These are phyloP conservation scores for Dendrolimus houi DNA, from an alignment of 2,888 invertebrate species.

Conservation along the genomic window DNA sequence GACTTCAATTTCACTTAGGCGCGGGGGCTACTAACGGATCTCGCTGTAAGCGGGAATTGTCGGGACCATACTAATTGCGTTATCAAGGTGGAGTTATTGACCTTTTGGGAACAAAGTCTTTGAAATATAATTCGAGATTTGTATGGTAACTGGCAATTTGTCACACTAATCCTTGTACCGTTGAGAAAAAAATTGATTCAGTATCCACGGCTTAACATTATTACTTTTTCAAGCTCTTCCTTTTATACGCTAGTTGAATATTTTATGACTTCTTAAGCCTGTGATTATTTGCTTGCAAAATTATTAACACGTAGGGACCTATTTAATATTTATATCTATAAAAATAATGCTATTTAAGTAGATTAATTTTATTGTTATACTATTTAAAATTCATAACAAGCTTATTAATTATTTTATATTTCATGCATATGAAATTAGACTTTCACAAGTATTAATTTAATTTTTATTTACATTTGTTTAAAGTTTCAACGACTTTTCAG, in stretches of 20 bases:
- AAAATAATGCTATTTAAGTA: too few species aligned
- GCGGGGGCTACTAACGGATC: not conserved
- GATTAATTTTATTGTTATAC: too few species aligned
- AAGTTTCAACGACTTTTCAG: too few species aligned
- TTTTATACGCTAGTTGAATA: constrained; percentile 19
- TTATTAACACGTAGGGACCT: too few species aligned
- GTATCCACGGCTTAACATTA: constrained; percentile 20
- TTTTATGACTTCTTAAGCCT: constrained; percentile 8
- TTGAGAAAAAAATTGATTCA: constrained; percentile 34
- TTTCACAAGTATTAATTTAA: too few species aligned
- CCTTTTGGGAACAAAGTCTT: not conserved
- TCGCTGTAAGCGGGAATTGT: not conserved
- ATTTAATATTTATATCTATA: too few species aligned
- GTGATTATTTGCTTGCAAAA: too few species aligned
- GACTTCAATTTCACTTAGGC: constrained; percentile 9
- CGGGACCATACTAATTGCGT: not conserved
- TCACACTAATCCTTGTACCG: constrained; percentile 30
- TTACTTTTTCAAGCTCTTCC: constrained; percentile 10
- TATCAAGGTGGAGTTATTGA: not conserved
- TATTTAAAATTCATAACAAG: too few species aligned
- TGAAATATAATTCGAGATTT: constrained; percentile 6
- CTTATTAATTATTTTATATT: too few species aligned
- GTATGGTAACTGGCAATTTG: constrained; percentile 20
- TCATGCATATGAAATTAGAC: too few species aligned
- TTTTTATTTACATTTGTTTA: too few species aligned